Conservation (phyloP, 1,140 invertebrate genomes). For the Hylyphantes graminicola region DNA sequence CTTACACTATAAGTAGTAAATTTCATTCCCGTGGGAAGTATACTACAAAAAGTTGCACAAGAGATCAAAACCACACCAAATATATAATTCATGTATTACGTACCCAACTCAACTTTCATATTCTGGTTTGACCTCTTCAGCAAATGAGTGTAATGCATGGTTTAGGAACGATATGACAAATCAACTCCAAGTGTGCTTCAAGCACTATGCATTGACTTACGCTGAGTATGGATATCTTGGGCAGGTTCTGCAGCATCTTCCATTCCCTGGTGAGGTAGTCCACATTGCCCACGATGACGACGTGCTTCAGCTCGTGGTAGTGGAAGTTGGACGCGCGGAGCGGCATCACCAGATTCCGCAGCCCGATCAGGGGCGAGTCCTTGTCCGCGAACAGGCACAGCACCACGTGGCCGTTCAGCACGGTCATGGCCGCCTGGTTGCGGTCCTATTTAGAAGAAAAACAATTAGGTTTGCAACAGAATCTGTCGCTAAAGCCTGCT, state of each 20-base stretch:
- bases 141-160: too few relatives aligned
- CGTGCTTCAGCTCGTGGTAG: conserved; percentile 99
- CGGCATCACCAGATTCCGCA: conserved; percentile 96
- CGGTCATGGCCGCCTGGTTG: conserved; percentile 98
- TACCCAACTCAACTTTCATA: too few relatives aligned
- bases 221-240: conserved; percentile 98
- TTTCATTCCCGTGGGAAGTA: too few relatives aligned
- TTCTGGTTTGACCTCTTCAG: too few relatives aligned
- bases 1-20: too few relatives aligned
- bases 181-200: too few relatives aligned
- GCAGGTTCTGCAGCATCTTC: conserved; percentile 99
- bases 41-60: too few relatives aligned
- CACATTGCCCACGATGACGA: conserved; percentile 98
- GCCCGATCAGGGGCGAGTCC: conserved; percentile 94
- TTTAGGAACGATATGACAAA: too few relatives aligned
- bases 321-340: conserved; percentile 98
- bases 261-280: conserved; percentile 96
- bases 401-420: conserved; percentile 97
- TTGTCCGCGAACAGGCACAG: conserved; percentile 98
- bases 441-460: conserved; percentile 79
- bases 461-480: too few relatives aligned
- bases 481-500: too few relatives aligned
- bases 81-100: too few relatives aligned
- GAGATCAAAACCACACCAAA: too few relatives aligned
- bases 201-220: conserved; percentile 68